Conservation (phyloP, 2,113 vertebrate genomes). For the Piprites chloris region DNA sequence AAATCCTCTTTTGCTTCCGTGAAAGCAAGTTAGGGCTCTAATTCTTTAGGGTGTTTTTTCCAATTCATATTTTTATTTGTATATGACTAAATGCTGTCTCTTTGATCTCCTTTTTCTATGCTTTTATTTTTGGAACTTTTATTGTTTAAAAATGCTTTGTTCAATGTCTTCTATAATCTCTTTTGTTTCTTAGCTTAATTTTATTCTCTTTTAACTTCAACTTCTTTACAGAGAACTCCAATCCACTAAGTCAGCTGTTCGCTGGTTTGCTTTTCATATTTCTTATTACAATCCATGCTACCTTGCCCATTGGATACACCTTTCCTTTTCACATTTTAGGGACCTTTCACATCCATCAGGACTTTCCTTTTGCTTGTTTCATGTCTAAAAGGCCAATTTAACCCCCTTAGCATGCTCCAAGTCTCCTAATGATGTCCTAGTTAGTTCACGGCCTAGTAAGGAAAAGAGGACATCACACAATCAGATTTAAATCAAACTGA, state of each 20-base stretch:
- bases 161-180: neutral
- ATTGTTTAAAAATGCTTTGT: neutral
- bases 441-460: neutral
- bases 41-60: neutral
- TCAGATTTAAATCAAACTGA: neutral
- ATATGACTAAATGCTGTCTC: neutral
- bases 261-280: neutral
- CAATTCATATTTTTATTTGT: neutral
- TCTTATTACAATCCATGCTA: neutral
- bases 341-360: neutral
- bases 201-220: neutral
- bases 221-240: neutral
- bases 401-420: neutral
- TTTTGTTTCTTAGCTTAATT: slow-evolving; percentile 2
- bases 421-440: neutral
- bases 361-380: neutral
- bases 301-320: neutral
- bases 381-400: neutral
- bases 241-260: neutral
- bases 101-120: neutral
- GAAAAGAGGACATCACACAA: neutral
- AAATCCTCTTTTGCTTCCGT: neutral
- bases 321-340: neutral
- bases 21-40: neutral
- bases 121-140: neutral